These are phyloP conservation scores for Chelonia mydas DNA, from an alignment of 2,797 vertebrate genomes.

Conservation along the genomic window DNA sequence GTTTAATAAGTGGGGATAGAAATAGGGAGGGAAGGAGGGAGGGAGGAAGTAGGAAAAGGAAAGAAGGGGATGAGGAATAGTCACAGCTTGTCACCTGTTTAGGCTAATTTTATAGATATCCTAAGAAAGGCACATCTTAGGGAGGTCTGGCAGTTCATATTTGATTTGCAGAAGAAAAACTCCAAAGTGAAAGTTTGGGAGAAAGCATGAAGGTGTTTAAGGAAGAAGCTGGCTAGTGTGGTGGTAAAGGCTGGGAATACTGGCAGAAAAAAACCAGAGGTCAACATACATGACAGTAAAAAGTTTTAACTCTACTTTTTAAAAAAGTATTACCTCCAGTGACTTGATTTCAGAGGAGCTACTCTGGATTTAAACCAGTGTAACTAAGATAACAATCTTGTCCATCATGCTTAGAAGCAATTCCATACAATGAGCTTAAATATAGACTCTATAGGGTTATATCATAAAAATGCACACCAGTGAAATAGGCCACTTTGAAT, in stretches of 20 bases:
- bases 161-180: no score
- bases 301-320: background rate
- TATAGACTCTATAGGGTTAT: background rate
- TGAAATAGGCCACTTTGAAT: background rate
- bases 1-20: no score
- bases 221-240: no score
- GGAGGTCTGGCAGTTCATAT: no score
- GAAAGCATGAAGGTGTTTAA: no score
- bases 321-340: background rate
- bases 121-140: no score
- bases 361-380: background rate
- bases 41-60: no score
- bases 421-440: background rate
- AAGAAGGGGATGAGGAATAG: background rate
- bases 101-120: background rate
- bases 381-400: background rate
- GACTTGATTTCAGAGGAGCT: background rate
- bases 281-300: background rate
- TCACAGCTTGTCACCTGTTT: background rate
- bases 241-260: no score
- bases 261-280: no score
- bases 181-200: no score
- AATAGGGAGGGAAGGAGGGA: background rate
- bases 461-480: background rate
- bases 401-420: background rate